Evolutionary conservation across 2,888 invertebrate genomes (phyloP).

Genomic region (Ochropleura plecta): DNA sequence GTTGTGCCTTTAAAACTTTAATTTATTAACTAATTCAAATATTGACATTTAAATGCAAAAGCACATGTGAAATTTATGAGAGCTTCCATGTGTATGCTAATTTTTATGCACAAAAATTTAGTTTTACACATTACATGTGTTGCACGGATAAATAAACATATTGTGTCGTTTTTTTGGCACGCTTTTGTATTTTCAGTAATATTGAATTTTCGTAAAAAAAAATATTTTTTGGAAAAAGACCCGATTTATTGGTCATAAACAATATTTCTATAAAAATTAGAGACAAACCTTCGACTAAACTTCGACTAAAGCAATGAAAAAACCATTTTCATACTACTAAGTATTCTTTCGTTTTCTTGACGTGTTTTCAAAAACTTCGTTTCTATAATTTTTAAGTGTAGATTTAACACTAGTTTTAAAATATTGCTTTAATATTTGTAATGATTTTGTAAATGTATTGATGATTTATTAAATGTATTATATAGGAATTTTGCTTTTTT

Average conservation of each 20-base stretch:
- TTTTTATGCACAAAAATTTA: constrained; percentile 49
- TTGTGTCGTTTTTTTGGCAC: neutral
- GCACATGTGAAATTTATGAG: constrained; percentile 14
- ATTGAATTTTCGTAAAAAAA: neutral
- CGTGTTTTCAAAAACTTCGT: constrained; percentile 18
- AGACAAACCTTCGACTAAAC: constrained; percentile 8
- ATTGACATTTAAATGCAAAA: constrained; percentile 9
- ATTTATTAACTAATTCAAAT: constrained; percentile 9
- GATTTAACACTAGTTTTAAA: constrained; percentile 50
- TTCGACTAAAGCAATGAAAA: neutral
- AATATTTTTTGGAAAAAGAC: neutral
- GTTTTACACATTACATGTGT: constrained; percentile 27
- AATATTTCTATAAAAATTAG: constrained; percentile 14
- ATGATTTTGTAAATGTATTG: constrained; percentile 55
- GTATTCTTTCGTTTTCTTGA: constrained; percentile 50
- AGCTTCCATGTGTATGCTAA: constrained; percentile 30
- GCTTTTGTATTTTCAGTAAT: neutral
- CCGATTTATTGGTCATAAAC: neutral
- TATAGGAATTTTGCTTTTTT: constrained; percentile 42
- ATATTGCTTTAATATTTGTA: constrained; percentile 59
- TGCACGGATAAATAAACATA: constrained; percentile 30
- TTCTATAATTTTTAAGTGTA: constrained; percentile 42
- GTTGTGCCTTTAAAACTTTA: neutral
- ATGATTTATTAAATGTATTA: constrained; percentile 46
- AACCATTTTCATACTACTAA: constrained; percentile 21